Conservation (phyloP, 2,888 invertebrate species). For the Epirrhoe alternata region DNA sequence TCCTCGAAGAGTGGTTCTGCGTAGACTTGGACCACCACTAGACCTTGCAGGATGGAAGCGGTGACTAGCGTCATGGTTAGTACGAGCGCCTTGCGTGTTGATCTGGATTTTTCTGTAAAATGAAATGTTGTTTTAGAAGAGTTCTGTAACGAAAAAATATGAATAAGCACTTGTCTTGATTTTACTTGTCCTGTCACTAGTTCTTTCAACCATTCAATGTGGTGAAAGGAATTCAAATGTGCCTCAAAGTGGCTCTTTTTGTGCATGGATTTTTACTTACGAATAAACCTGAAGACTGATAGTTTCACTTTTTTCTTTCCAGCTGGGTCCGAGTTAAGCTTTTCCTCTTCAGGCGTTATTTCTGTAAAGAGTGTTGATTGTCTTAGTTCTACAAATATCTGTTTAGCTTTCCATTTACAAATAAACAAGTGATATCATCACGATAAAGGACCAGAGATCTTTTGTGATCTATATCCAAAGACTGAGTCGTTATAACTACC, state of each 20-base stretch:
- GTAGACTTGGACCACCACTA: slow-evolving; percentile 68
- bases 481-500: too few relatives aligned
- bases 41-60: slow-evolving; percentile 65
- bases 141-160: neutral
- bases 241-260: too few relatives aligned
- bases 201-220: too few relatives aligned
- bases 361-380: slow-evolving; percentile 49
- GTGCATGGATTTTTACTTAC: slow-evolving; percentile 50
- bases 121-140: neutral
- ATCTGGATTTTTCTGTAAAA: slow-evolving; percentile 61
- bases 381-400: too few relatives aligned
- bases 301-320: slow-evolving; percentile 49
- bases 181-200: too few relatives aligned
- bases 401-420: too few relatives aligned
- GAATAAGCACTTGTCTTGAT: neutral
- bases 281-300: slow-evolving; percentile 58
- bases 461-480: too few relatives aligned
- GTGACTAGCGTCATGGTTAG: slow-evolving; percentile 55
- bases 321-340: slow-evolving; percentile 26
- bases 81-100: slow-evolving; percentile 60
- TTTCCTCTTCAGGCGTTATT: slow-evolving; percentile 51
- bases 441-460: too few relatives aligned
- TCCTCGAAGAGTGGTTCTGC: slow-evolving; percentile 66
- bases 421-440: too few relatives aligned
- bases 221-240: neutral